phyloP scores from a whole-genome alignment of 2,113 vertebrate species.

The Cisticola juncidis region DNA sequence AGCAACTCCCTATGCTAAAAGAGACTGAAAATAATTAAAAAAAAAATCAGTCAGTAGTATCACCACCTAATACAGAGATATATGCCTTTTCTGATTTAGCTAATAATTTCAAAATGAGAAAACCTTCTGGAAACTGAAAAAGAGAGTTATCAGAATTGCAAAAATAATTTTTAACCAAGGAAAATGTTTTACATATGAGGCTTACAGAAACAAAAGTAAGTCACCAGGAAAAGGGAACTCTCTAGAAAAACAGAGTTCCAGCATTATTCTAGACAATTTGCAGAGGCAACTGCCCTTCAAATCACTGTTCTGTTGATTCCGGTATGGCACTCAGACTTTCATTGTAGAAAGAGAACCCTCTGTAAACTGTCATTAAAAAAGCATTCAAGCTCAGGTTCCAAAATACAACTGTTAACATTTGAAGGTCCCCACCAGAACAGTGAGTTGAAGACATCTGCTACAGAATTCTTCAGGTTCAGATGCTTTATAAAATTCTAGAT shows the following conservation, averaged over 20 bases:
- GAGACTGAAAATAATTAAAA: not conserved
- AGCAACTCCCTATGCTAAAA: not conserved
- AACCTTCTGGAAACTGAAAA: not conserved
- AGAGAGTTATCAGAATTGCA: not conserved
- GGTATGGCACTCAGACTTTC: not conserved
- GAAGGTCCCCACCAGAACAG: not conserved
- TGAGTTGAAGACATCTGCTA: not conserved
- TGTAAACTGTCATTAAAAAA: not conserved
- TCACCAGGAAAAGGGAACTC: not conserved
- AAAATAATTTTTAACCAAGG: not conserved
- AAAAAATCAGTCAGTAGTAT: not conserved
- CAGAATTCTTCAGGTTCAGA: not conserved
- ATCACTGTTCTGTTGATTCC: not conserved
- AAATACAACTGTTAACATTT: not conserved
- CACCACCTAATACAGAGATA: not conserved
- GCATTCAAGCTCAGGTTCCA: not conserved
- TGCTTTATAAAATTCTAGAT: not conserved
- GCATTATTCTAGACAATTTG: not conserved
- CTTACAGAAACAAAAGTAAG: not conserved
- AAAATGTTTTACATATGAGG: not conserved
- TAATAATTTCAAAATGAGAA: not conserved
- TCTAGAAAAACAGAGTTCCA: not conserved
- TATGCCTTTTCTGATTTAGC: not conserved
- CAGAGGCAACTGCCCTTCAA: not conserved
- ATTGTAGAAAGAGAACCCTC: fast-evolving